Evolutionary conservation across 2,797 vertebrate genomes (phyloP).

Genomic region (Cossypha heuglini): DNA sequence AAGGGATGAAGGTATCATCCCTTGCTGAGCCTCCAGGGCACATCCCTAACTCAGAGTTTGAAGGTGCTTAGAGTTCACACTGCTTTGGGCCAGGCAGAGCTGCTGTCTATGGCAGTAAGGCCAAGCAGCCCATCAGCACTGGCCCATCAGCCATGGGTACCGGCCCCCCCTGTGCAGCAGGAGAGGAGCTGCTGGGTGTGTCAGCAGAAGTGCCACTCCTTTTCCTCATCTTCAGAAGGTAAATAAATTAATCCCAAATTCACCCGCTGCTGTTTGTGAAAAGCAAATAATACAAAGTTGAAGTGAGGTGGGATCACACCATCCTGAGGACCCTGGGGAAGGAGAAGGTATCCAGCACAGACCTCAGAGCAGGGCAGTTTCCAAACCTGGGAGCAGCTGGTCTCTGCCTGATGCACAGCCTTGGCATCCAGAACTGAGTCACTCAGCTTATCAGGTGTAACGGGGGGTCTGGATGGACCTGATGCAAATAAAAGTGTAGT

Average conservation of each 20-base stretch:
- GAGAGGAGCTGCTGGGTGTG: neutral
- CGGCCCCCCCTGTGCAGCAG: neutral
- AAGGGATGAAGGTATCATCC: neutral
- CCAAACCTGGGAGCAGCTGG: neutral
- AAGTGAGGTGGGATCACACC: neutral
- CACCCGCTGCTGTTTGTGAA: neutral
- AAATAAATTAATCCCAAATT: neutral
- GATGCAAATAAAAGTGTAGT: fast-evolving
- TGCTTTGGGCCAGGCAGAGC: neutral
- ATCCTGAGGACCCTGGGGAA: neutral
- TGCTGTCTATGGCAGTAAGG: neutral
- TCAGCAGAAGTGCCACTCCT: neutral
- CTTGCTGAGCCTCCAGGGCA: neutral
- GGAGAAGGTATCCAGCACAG: neutral
- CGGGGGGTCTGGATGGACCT: neutral
- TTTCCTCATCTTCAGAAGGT: neutral
- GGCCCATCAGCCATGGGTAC: neutral
- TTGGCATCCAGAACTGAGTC: neutral
- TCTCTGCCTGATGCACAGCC: neutral
- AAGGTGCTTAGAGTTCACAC: fast-evolving
- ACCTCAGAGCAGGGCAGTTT: neutral
- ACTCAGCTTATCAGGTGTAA: neutral
- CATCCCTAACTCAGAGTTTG: neutral
- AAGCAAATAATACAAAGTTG: neutral
- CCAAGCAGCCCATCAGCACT: neutral